phyloP scores from a whole-genome alignment of 2,888 invertebrate genomes.

The Apotomis betuletana region DNA sequence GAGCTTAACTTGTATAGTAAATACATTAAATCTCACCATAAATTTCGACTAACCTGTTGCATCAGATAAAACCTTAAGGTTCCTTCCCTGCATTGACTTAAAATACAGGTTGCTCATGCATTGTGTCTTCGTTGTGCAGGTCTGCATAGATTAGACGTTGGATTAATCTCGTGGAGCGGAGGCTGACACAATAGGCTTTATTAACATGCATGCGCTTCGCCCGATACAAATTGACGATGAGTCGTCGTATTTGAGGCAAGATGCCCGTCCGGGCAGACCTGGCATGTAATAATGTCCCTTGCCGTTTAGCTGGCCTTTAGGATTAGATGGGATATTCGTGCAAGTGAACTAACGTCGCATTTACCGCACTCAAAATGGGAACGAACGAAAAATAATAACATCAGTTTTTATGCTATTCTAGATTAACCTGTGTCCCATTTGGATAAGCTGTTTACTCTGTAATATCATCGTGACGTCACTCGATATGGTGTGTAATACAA shows the following conservation, averaged over 20 bases:
- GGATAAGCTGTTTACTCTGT: too few relatives aligned
- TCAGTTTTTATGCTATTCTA: too few relatives aligned
- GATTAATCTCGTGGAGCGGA: conserved; percentile 63
- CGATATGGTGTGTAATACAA: too few relatives aligned
- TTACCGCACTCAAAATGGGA: too few relatives aligned
- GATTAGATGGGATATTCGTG: conserved; percentile 20
- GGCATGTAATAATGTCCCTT: conserved; percentile 54
- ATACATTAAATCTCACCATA: not conserved
- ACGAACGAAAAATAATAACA: too few relatives aligned
- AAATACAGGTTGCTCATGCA: conserved; percentile 24
- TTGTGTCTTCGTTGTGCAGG: conserved; percentile 31
- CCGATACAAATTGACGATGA: conserved; percentile 76
- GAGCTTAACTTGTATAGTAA: too few relatives aligned
- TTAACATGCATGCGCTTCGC: conserved; percentile 70
- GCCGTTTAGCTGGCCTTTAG: conserved; percentile 27
- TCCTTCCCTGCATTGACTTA: not conserved
- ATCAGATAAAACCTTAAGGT: not conserved
- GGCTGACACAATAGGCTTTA: conserved; percentile 76
- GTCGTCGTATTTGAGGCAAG: conserved; percentile 57
- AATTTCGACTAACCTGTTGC: not conserved
- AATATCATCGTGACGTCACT: too few relatives aligned
- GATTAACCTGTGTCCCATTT: too few relatives aligned
- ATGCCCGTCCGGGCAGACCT: conserved; percentile 47
- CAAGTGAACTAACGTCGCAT: not conserved
- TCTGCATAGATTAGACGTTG: conserved; percentile 45